Percentiles rank a stretch among this genome's conserved stretches.
phyloP scores from a whole-genome alignment of 2,113 vertebrate genomes.

The Hyaena hyaena region DNA sequence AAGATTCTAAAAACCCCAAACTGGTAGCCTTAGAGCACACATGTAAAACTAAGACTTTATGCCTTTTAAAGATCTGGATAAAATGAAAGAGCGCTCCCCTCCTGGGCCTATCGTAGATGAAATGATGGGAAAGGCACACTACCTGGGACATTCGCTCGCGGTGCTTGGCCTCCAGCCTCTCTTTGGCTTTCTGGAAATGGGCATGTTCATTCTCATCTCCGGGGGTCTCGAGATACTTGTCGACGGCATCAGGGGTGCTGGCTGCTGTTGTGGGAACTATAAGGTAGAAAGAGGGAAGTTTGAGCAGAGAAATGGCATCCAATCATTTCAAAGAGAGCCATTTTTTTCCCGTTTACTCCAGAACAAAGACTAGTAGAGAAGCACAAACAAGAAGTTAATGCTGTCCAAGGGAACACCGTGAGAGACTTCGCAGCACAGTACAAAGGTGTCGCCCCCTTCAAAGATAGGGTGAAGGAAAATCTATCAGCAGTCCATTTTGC shows the following conservation, averaged over 20 bases:
- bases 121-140: not conserved
- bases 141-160: conserved; percentile 98
- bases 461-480: not conserved
- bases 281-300: not conserved
- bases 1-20: not conserved
- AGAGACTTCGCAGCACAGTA: not conserved
- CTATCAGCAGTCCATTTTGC: not conserved
- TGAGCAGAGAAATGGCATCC: conserved; percentile 65
- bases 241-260: conserved; percentile 95
- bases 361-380: conserved; percentile 52
- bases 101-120: no score
- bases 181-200: conserved; percentile 98
- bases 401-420: not conserved
- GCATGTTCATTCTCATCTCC: conserved; percentile 98
- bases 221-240: conserved; percentile 97
- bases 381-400: conserved; percentile 48
- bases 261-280: conserved; percentile 95
- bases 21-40: rapidly evolving
- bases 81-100: not conserved
- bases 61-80: not conserved
- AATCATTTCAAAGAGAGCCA: not conserved
- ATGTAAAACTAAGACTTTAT: not conserved
- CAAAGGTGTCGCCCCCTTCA: not conserved
- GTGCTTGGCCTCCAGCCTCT: conserved; percentile 97
- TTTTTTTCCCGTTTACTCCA: not conserved